Evolutionary conservation across 2,888 invertebrate genomes (phyloP), one percentile per base, ranked within the genome.

Genomic region (Exephanes ischioxanthus): DNA sequence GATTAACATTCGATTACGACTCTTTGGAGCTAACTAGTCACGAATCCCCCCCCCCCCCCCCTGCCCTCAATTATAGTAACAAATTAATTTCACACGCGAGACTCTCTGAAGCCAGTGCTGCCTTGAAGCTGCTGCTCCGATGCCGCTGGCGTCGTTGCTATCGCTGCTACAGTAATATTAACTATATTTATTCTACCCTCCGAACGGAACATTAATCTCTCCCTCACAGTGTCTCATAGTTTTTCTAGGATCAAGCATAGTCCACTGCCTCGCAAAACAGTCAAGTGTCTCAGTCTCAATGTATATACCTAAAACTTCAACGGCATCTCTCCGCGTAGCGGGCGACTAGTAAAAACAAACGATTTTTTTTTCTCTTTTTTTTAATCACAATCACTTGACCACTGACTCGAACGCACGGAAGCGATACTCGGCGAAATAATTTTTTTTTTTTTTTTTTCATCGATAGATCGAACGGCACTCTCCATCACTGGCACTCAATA

Each of bases 11-110:
- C 58, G 41, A 45, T 61, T 45, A 45, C 22, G 26, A 22, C 41
- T 73, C 22, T 14, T 58, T 5, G 58, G 22, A 72, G 55, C 41
- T 61, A 73, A 73, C 41, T 61, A 61, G 1, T 61, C 6, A 22
- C 37, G 55, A 26, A 16, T 30, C 26, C 33, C 6, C 33, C 30
- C 14, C 6, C 33, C 30, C 14, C 30, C 16, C 33, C 6, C 16
- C n/a, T 33, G 6, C 19, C 9, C 26, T 14, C 11, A n/a, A 19
- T 48, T 68, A 26, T 7, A 16, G 45, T 68, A 22, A 6, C 19
- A 14, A 53, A 53, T 67, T n/a, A 19, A 19, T 67, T 67, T 67
- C 19, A 37, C 67, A 45, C 37, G 19, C 37, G 37, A 11, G 67
- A 22, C 67, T 41, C 67, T 41, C n/a, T 1, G 53, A n/a, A 53